These are phyloP conservation scores for Drosophila jambulina DNA, from an alignment of 1,140 invertebrate genomes.

Conservation along the genomic window DNA sequence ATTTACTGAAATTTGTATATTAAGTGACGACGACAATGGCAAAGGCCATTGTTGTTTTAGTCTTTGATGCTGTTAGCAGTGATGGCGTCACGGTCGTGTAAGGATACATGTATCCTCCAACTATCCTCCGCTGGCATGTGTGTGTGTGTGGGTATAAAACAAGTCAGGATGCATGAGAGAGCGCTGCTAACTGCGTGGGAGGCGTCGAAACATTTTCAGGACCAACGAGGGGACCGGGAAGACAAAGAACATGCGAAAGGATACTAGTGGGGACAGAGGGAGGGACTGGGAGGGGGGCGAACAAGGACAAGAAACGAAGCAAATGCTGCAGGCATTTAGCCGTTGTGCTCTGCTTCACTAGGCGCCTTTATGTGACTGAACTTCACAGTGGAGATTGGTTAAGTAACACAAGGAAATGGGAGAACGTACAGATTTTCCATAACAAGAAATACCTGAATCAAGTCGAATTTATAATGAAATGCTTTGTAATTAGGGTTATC, in stretches of 20 bases:
- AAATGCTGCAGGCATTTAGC: slow-evolving; percentile 56
- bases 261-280: too few relatives aligned
- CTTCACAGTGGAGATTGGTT: slow-evolving; percentile 29
- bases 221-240: slow-evolving; percentile 11
- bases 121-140: not conserved
- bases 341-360: slow-evolving; percentile 39
- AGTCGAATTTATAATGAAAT: too few relatives aligned
- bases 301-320: slow-evolving; percentile 19
- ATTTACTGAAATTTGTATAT: slow-evolving; percentile 83
- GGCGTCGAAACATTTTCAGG: slow-evolving; percentile 20
- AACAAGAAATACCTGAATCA: not conserved
- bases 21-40: slow-evolving; percentile 73
- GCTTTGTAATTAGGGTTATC: not conserved
- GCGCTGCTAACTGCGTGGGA: slow-evolving; percentile 59
- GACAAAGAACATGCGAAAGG: slow-evolving; percentile 15
- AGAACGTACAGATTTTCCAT: not conserved
- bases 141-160: slow-evolving; percentile 46
- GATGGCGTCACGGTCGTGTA: slow-evolving; percentile 46
- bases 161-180: slow-evolving; percentile 75
- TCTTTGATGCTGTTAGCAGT: slow-evolving; percentile 63
- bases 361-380: slow-evolving; percentile 20
- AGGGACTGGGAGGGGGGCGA: not conserved
- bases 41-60: slow-evolving; percentile 45
- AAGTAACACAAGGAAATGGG: not conserved
- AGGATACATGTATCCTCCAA: slow-evolving; percentile 19